A percentile compares a stretch with the other conserved stretches of the same genome.
These are phyloP conservation scores for Cephus rjabovi DNA, from an alignment of 2,888 invertebrate species.

Conservation along the genomic window DNA sequence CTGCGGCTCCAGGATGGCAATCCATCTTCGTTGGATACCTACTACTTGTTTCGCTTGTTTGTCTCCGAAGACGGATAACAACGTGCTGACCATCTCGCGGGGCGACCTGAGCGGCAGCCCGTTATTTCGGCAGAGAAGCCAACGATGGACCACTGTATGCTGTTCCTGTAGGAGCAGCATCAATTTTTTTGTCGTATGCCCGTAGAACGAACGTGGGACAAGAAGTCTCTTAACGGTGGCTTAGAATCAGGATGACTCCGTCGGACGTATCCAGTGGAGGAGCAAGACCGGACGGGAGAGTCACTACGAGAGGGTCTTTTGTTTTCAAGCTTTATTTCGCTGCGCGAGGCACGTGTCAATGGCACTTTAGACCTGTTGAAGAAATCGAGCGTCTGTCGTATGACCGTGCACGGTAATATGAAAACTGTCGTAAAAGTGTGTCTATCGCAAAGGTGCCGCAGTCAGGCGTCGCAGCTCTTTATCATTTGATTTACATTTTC, in stretches of 20 bases:
- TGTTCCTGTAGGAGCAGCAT: background rate
- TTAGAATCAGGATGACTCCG: background rate
- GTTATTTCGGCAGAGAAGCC: constrained; percentile 1
- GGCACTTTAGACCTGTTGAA: background rate
- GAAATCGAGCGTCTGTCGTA: background rate
- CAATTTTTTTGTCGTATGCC: background rate
- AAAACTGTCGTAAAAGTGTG: background rate
- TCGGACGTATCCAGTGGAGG: background rate
- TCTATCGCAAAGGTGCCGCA: background rate
- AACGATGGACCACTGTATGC: background rate
- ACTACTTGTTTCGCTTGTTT: constrained; percentile 54
- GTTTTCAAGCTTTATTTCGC: background rate
- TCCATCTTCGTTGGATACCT: constrained; percentile 54
- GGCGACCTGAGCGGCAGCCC: background rate
- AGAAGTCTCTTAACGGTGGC: background rate
- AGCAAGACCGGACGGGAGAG: background rate
- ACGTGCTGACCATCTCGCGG: constrained; percentile 9
- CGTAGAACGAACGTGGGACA: background rate
- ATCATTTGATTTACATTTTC: background rate
- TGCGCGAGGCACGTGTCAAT: background rate
- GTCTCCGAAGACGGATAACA: constrained; percentile 50
- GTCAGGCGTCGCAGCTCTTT: background rate
- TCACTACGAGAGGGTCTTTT: background rate
- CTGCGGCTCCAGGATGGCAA: constrained; percentile 43
- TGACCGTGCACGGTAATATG: background rate